Base-by-base conservation (phyloP, 2,888 invertebrate species). In the Saturnia japonica region DNA sequence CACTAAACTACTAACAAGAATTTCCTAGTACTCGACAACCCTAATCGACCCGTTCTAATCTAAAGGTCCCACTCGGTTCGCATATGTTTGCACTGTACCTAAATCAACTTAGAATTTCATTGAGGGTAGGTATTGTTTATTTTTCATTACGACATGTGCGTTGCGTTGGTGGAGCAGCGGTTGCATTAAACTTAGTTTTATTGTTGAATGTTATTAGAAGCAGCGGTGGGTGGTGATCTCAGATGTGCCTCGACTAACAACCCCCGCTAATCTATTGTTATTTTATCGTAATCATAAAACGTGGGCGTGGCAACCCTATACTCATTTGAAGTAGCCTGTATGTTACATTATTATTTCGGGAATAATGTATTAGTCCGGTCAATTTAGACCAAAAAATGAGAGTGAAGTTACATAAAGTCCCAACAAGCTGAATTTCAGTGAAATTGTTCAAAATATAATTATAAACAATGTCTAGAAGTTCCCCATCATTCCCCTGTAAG, bases 71-170 rank as follows among this genome's bases (percentile, higher is more conserved):
- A 80, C 80, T 64, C 64, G 40, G 40, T n/a, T 64, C 81, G 83
- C 76, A 74, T 74, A 83, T 86, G 84, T 87, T 87, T 85, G 78
- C 72, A 71, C 67, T 77, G 78, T 75, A 78, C 87, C 87, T 85
- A 86, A 85, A 86, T 80, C 83, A 85, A 85, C 85, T 73, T 28
- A 72, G 72, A 64, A 71, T 71, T 73, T 76, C 47, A 64, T 68
- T 62, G 71, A 62, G 71, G 69, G 54, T 54, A 54, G 54, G 72
- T 72, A 73, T 75, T 87, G 85, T 87, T 87, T 87, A 81, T 82
- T 81, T 87, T 87, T 85, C 85, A 87, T 87, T 85, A 87, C 76
- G 78, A 80, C 83, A 84, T 82, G 77, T 81, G 82, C 73, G 76
- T 72, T 68, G 68, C 68, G 62, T 69, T 70, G 70, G 75, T 74